Evolutionary conservation across 1,140 invertebrate species (phyloP), one percentile per base, ranked within the genome.

Genomic region (Nomia melanderi): DNA sequence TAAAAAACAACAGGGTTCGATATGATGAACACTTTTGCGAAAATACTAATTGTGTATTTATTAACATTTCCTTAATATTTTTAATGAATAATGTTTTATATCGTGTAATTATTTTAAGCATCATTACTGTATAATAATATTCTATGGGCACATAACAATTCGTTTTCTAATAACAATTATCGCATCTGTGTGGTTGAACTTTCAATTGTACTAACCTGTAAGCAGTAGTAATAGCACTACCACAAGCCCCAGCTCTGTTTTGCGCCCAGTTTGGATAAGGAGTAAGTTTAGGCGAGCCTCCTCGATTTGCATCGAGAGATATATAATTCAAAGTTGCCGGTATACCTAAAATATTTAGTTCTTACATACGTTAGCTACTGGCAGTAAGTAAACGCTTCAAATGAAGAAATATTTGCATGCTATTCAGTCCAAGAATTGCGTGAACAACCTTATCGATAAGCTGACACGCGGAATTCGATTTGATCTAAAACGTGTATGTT

Each of bases 261-360:
- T 94, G 94, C 27, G 93, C 92, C 94, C 94, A 96, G 88, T 94
- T 95, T 47, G 96, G 96, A 88, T 96, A 97, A 1, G 96, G 96
- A 66, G 93, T 96, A 44, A 97, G 91, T 80, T 94, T 94, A 1
- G 96, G 96, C 0, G 96, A 95, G 47, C 94, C 94, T 29, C 93
- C 93, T 50, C 93, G 91, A 54, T 93, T 93, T 14, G 92, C 91
- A 72, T 95, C 94, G 81, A 96, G 89, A 8, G 94, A 93, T 76
- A 97, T 95, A 88, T 96, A 96, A 88, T 96, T 97, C 65, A 97
- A 89, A 0, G 96, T 97, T 14, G 95, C 94, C 36, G 96, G 96
- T 82, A 97, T 95, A 83, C 96, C 96, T 96, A 88, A 27, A 81
- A 81, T 75, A 67, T 23, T 54, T 64, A 70, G 74, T 56, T 12